phyloP scores from a whole-genome alignment of 2,888 invertebrate species.

The Hypena proboscidalis region DNA sequence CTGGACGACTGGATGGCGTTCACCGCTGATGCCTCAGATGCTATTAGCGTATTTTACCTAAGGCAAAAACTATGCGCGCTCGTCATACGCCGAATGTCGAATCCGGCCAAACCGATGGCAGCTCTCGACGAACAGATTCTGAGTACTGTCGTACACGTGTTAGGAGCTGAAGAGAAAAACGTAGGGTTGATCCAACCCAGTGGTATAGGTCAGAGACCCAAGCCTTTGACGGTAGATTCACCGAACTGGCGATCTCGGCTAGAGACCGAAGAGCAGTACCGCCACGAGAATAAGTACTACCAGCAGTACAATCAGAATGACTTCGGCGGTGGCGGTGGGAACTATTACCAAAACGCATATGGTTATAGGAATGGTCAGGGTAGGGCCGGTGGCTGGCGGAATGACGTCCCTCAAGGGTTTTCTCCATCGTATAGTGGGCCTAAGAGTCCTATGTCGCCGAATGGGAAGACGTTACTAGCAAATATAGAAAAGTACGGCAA shows the following conservation, averaged over 20 bases:
- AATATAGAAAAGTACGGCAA: slow-evolving; percentile 73
- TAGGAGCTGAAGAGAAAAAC: slow-evolving; percentile 89
- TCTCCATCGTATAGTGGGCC: slow-evolving; percentile 59
- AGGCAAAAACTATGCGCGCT: slow-evolving; percentile 90
- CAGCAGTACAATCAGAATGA: slow-evolving; percentile 58
- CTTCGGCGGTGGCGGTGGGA: slow-evolving; percentile 46
- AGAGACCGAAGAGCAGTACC: slow-evolving; percentile 59
- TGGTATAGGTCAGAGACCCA: slow-evolving; percentile 91
- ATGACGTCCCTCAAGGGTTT: slow-evolving; percentile 55
- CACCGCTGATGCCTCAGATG: slow-evolving; percentile 88
- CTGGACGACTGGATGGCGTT: slow-evolving; percentile 92
- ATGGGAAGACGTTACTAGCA: slow-evolving; percentile 66
- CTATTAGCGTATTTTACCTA: slow-evolving; percentile 87
- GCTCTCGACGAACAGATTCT: slow-evolving; percentile 89
- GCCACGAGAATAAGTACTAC: slow-evolving; percentile 54
- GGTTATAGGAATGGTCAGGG: slow-evolving; percentile 58
- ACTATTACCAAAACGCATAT: slow-evolving; percentile 59
- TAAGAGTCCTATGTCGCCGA: slow-evolving; percentile 69
- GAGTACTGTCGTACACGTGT: slow-evolving; percentile 87
- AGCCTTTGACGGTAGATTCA: slow-evolving; percentile 87
- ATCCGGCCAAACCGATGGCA: slow-evolving; percentile 84
- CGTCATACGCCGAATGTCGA: slow-evolving; percentile 86
- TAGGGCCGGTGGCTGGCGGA: slow-evolving; percentile 52
- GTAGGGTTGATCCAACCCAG: slow-evolving; percentile 89
- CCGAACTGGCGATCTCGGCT: slow-evolving; percentile 71